Percentiles rank a stretch among this genome's conserved stretches.
Conservation (phyloP, 2,888 invertebrate species). For the Synanthedon andrenaeformis region DNA sequence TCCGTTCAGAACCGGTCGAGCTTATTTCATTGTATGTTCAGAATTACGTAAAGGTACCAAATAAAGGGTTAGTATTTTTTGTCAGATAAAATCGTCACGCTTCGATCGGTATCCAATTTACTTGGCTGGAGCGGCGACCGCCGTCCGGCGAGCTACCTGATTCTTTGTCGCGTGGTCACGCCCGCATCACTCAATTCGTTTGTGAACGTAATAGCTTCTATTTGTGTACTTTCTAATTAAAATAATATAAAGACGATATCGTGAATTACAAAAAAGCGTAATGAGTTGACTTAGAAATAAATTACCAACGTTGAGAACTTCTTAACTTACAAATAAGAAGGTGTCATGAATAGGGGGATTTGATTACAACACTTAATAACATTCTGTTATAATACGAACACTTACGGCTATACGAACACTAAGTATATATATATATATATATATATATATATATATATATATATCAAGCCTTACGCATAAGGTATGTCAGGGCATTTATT, state of each 20-base stretch:
- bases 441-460: no score
- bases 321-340: constrained; percentile 10
- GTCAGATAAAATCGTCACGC: constrained; percentile 52
- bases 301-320: constrained; percentile 31
- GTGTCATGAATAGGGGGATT: no score
- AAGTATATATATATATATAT: no score
- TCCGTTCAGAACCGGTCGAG: constrained; percentile 9
- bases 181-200: constrained; percentile 26
- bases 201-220: constrained; percentile 45
- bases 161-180: constrained; percentile 54
- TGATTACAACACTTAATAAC: no score
- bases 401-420: no score
- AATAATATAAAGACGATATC: constrained; percentile 33
- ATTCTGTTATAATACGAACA: no score
- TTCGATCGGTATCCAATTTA: constrained; percentile 60
- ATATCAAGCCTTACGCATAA: no score
- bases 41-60: constrained; percentile 46
- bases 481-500: no score
- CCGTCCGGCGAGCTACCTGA: constrained; percentile 32
- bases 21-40: constrained; percentile 38
- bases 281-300: constrained; percentile 31
- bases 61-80: constrained; percentile 49
- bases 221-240: constrained; percentile 58
- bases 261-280: constrained; percentile 28
- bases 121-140: constrained; percentile 29